phyloP scores from a whole-genome alignment of 2,888 invertebrate genomes.

The Ophraella communa region DNA sequence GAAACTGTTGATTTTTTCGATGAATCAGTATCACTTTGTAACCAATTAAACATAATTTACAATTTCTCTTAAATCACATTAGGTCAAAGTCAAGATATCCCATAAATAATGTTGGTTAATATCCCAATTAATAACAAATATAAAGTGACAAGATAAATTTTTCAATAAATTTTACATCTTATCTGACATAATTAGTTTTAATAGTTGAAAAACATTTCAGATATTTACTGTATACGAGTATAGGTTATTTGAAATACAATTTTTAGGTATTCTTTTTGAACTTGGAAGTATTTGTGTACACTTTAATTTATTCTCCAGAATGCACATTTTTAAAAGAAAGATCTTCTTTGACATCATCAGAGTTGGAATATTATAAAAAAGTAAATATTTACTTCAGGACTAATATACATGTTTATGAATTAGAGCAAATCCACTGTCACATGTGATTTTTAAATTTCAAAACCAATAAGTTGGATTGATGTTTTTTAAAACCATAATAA shows the following conservation, averaged over 20 bases:
- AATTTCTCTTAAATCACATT: constrained; percentile 3
- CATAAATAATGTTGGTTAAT: constrained; percentile 12
- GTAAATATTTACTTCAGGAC: too few species aligned
- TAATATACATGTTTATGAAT: too few species aligned
- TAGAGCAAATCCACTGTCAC: too few species aligned
- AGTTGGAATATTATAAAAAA: too few species aligned
- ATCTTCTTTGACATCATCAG: too few species aligned
- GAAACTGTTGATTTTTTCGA: background rate
- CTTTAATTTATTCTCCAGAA: too few species aligned
- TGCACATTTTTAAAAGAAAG: too few species aligned
- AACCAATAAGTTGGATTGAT: too few species aligned
- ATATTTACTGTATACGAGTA: background rate
- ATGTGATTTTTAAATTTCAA: too few species aligned
- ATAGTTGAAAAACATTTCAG: background rate
- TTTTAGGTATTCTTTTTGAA: too few species aligned
- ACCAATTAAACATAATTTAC: constrained; percentile 8
- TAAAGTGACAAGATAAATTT: constrained; percentile 1
- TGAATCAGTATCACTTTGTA: background rate
- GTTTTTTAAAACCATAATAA: too few species aligned
- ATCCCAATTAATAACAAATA: constrained; percentile 19
- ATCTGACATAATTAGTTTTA: constrained; percentile 10
- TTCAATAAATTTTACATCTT: constrained; percentile 3
- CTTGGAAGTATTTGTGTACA: too few species aligned
- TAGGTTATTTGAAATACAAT: background rate
- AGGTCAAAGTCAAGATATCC: constrained; percentile 13